Conservation (phyloP, 2,797 vertebrate species). For the Clarias platycephalus region DNA sequence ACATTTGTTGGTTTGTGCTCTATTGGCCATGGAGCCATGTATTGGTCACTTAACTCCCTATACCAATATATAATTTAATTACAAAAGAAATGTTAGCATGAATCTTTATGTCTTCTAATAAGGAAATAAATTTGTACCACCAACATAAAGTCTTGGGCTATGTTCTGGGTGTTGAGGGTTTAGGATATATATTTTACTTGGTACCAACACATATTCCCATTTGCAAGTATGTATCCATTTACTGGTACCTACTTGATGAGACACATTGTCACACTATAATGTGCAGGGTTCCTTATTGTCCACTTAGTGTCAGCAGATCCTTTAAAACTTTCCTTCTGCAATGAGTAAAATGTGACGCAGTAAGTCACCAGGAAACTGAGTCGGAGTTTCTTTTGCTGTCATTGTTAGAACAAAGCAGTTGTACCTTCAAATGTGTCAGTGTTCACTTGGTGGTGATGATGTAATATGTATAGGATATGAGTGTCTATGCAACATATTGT, state of each 20-base stretch:
- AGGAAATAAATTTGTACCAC: background rate
- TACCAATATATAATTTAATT: no score
- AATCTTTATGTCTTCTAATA: background rate
- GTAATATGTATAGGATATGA: no score
- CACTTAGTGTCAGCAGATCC: slow-evolving; percentile 11
- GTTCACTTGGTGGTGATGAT: background rate
- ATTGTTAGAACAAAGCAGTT: background rate
- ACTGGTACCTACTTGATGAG: background rate
- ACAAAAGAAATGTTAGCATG: background rate
- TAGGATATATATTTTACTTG: no score
- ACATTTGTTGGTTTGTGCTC: background rate
- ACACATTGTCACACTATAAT: background rate
- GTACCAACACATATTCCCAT: background rate
- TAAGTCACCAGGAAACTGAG: background rate
- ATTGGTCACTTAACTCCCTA: background rate
- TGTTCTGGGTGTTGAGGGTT: background rate
- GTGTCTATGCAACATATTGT: no score
- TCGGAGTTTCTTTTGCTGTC: background rate
- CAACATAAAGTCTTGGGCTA: background rate
- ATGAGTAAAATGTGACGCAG: background rate
- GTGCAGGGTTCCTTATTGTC: background rate
- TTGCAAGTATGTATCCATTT: background rate
- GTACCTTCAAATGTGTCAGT: background rate
- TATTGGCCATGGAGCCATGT: no score
- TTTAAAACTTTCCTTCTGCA: background rate